Conservation (phyloP, 2,113 vertebrate genomes). For the Tretioscincus oriximinensis region DNA sequence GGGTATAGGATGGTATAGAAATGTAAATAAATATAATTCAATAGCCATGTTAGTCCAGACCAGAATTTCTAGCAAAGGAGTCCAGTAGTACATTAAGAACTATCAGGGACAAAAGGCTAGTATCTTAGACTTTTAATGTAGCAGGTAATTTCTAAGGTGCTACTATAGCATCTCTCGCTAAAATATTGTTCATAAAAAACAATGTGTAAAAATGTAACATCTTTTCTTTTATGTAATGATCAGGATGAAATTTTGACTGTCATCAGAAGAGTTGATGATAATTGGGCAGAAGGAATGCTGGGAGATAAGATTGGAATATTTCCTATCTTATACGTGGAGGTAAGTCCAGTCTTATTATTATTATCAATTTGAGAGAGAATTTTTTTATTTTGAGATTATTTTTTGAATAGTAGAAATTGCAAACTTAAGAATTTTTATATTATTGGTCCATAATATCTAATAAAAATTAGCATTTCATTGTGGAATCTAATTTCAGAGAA, state of each 20-base stretch:
- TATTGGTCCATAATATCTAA: neutral
- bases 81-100: too few relatives aligned
- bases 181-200: constrained; percentile 1
- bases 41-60: too few relatives aligned
- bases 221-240: constrained; percentile 20
- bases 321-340: constrained; percentile 96
- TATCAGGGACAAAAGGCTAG: too few relatives aligned
- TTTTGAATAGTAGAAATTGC: constrained; percentile 4
- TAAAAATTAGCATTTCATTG: neutral
- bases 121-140: too few relatives aligned
- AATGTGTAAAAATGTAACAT: neutral
- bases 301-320: constrained; percentile 99
- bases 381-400: neutral
- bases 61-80: too few relatives aligned
- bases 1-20: too few relatives aligned
- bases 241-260: constrained; percentile 97
- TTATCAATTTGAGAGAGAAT: neutral
- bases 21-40: too few relatives aligned
- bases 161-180: too few relatives aligned
- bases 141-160: neutral
- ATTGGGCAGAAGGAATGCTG: constrained; percentile 99
- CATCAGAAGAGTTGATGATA: constrained; percentile 97
- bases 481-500: neutral
- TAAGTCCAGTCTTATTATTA: constrained; percentile 60
- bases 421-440: neutral